A percentile compares a stretch with the other conserved stretches of the same genome.
These are phyloP conservation scores for Argyresthia goedartella DNA, from an alignment of 2,888 invertebrate genomes.

Conservation along the genomic window DNA sequence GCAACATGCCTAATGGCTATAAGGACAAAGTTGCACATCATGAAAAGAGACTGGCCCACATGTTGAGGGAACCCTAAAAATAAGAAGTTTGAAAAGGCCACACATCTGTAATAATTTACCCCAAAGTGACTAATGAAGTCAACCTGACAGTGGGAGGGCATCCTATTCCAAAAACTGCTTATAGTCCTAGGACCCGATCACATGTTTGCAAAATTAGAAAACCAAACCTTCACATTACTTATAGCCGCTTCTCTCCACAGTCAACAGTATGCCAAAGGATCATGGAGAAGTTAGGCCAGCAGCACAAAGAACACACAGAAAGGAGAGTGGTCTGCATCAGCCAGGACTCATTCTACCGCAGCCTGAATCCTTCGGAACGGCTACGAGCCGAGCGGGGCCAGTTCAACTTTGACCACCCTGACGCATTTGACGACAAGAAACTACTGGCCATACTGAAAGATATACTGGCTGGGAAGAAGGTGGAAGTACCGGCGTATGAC, in stretches of 20 bases:
- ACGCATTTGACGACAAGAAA: constrained; percentile 93
- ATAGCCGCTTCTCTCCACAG: constrained; percentile 52
- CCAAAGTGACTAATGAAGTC: too few relatives aligned
- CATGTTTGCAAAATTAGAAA: too few relatives aligned
- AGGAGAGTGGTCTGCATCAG: constrained; percentile 94
- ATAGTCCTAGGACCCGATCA: too few relatives aligned
- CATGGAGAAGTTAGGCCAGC: constrained; percentile 96
- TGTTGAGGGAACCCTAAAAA: too few relatives aligned
- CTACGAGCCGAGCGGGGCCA: constrained; percentile 88
- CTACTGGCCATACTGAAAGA: constrained; percentile 84
- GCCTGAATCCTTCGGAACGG: constrained; percentile 84
- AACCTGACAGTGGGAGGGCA: too few relatives aligned
- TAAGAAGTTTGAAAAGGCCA: too few relatives aligned
- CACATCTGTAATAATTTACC: too few relatives aligned
- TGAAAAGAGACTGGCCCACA: too few relatives aligned
- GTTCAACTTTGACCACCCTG: constrained; percentile 99
- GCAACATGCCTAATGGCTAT: too few relatives aligned
- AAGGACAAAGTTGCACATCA: too few relatives aligned
- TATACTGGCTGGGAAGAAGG: constrained; percentile 87
- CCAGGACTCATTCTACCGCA: constrained; percentile 97
- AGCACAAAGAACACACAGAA: constrained; percentile 89
- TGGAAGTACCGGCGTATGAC: constrained; percentile 94
- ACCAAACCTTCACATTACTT: too few relatives aligned
- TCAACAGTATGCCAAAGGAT: constrained; percentile 98
- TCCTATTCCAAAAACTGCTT: too few relatives aligned